Base-by-base conservation (phyloP, 2,888 invertebrate species). In the Hecatera dysodea region DNA sequence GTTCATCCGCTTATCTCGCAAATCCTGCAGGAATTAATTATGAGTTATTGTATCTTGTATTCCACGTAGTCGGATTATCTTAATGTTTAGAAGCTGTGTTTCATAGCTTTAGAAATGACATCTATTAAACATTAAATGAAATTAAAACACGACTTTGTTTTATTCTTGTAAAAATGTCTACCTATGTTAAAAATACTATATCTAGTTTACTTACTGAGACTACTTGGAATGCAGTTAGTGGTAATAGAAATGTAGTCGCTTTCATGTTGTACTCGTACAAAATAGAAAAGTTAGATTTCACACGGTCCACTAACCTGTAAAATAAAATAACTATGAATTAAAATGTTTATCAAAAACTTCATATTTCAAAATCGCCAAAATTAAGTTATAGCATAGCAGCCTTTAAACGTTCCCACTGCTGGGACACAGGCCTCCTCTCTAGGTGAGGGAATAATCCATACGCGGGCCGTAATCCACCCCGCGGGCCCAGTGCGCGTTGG, bases 221-320 rank as follows among this genome's bases (percentile, higher is more conserved):
- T 42, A 94, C 84, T 86, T 92, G 90, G 75, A 93, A 93, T n/a
- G 88, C 87, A n/a, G 90, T 81, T 22, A 93, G 85, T 0, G 95
- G 93, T 36, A 93, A 70, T n/a, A 92, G 67, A 75, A 94, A 82
- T 12, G 92, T 93, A 1, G 92, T 91, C 0, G 90, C 82, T 85
- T 93, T 94, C 91, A 95, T 90, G 60, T 88, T 90, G 33, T 87
- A 92, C 78, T 95, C 94, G 59, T 92, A 94, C 6, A 94, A 73
- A 5, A 89, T 52, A 8, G 85, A 86, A 52, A 91, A 93, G 44
- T 86, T 84, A 5, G 24, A 76, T 76, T 91, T 87, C 2, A 93
- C 83, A 3, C 67, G 68, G 22, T 87, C 74, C 2, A 90, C 77
- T 44, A 92, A 90, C 5, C 93, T 94, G 87, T 48, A 90, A 91